Conservation (phyloP, 2,113 vertebrate species). For the Indicator indicator region DNA sequence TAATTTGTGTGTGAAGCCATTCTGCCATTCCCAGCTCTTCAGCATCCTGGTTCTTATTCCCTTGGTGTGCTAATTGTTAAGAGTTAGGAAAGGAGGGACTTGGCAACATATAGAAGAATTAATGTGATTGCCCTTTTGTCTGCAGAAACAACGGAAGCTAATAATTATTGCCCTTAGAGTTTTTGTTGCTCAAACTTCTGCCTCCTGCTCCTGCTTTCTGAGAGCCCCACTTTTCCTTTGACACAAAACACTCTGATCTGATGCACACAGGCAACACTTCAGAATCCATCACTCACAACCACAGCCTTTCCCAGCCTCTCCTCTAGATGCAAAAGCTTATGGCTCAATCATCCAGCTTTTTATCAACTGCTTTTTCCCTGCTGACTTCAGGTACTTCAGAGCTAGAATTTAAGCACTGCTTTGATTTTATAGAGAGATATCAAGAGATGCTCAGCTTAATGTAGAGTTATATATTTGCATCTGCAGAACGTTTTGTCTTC, state of each 20-base stretch:
- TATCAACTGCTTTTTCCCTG: constrained; percentile 20
- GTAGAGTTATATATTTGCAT: constrained; percentile 47
- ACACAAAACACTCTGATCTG: constrained; percentile 7
- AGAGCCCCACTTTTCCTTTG: not conserved
- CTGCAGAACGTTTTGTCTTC: constrained; percentile 63
- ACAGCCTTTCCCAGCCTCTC: not conserved
- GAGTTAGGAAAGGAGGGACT: constrained; percentile 29
- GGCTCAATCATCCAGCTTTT: constrained; percentile 39
- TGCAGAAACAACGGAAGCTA: constrained; percentile 28
- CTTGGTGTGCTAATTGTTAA: not conserved
- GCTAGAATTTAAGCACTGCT: constrained; percentile 40
- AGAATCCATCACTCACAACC: constrained; percentile 38
- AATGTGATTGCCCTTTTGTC: constrained; percentile 49
- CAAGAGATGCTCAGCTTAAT: constrained; percentile 37
- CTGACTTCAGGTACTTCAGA: constrained; percentile 47
- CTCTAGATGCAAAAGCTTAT: constrained; percentile 21
- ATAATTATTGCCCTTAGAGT: constrained; percentile 10
- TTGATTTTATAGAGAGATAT: constrained; percentile 48
- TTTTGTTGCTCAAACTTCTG: constrained; percentile 33
- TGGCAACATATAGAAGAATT: constrained; percentile 32
- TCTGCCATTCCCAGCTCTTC: not conserved
- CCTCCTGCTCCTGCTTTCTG: not conserved
- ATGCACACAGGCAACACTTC: constrained; percentile 3
- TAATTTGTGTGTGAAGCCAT: not conserved
- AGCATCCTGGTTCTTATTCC: constrained; percentile 5